Conservation (phyloP, 2,888 invertebrate genomes). For the Arctia plantaginis region DNA sequence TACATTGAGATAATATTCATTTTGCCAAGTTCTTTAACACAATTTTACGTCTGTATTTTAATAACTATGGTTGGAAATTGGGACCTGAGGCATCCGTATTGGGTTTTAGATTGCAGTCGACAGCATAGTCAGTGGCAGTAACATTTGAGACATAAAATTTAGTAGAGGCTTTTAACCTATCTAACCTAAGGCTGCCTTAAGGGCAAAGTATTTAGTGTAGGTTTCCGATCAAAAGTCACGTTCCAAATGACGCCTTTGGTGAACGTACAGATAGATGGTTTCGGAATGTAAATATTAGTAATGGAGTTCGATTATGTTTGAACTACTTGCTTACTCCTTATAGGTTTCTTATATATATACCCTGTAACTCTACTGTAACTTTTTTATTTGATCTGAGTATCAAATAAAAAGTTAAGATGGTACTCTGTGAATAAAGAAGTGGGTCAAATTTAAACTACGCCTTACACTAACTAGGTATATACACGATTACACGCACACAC, state of each 20-base stretch:
- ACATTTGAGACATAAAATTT: neutral
- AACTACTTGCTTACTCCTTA: neutral
- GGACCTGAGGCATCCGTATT: neutral
- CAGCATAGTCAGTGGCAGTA: neutral
- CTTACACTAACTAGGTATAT: neutral
- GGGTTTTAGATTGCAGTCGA: neutral
- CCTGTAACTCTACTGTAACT: no score
- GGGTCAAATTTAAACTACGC: no score
- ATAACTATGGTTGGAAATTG: neutral
- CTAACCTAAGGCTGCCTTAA: neutral
- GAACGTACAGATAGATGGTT: no score
- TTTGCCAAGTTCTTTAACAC: conserved; percentile 9
- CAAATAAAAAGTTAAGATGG: no score
- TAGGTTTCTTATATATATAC: neutral
- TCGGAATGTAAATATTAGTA: neutral
- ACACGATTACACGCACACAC: neutral
- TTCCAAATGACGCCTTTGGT: neutral
- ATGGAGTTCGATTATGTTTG: conserved; percentile 1
- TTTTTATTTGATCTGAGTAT: no score
- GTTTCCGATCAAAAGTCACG: neutral
- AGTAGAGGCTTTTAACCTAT: neutral
- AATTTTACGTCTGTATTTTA: neutral
- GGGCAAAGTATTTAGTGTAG: neutral
- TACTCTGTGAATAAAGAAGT: no score
- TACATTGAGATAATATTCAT: conserved; percentile 5